These are phyloP conservation scores for Camptogramma bilineatum DNA, from an alignment of 2,888 invertebrate species.

Conservation along the genomic window DNA sequence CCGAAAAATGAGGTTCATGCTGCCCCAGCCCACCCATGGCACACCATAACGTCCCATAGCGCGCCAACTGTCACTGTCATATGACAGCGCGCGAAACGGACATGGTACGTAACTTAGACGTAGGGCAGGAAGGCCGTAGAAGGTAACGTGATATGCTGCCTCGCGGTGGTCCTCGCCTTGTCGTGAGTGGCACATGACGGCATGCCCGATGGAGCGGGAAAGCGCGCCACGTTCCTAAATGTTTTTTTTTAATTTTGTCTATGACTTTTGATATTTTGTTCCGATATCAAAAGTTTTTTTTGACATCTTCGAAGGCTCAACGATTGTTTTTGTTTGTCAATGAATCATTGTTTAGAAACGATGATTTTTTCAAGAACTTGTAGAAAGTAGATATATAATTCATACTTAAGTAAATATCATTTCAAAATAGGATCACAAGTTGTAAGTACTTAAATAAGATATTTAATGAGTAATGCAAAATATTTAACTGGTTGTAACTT, in stretches of 20 bases:
- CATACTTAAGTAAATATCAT: no score
- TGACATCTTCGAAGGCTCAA: background rate
- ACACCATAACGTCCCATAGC: conserved; percentile 61
- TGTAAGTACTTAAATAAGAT: no score
- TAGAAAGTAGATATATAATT: no score
- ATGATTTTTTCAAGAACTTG: no score
- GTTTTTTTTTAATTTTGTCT: conserved; percentile 58
- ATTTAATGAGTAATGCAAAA: no score
- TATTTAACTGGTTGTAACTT: background rate
- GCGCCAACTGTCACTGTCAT: conserved; percentile 77
- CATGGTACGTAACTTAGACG: conserved; percentile 81
- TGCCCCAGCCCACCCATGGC: conserved; percentile 48
- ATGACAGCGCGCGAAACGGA: conserved; percentile 75
- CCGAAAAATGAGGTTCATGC: conserved; percentile 28
- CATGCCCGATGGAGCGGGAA: conserved; percentile 84
- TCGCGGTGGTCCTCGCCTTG: conserved; percentile 77
- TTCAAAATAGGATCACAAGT: background rate
- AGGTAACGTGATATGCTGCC: conserved; percentile 74
- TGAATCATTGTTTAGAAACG: no score
- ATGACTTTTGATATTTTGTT: conserved; percentile 47
- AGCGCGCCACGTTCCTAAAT: conserved; percentile 78
- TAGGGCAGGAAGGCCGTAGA: conserved; percentile 82
- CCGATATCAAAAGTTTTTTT: conserved; percentile 18
- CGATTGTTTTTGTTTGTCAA: background rate
- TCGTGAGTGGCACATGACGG: conserved; percentile 81